Conservation (phyloP, 1,140 invertebrate genomes). For the Brachystomella parvula region DNA sequence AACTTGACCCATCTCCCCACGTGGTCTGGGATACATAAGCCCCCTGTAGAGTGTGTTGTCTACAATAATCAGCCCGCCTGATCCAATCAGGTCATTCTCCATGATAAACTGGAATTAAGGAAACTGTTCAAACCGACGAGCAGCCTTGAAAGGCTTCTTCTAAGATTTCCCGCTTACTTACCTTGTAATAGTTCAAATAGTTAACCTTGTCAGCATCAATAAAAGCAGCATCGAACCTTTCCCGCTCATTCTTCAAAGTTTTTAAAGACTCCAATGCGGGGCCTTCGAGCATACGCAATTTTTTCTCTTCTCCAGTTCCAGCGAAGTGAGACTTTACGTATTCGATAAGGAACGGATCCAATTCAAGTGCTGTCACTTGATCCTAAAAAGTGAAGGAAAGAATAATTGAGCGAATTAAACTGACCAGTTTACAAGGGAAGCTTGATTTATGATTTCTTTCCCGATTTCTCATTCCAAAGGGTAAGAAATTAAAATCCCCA, state of each 20-base stretch:
- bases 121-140: background rate
- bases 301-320: constrained; percentile 24
- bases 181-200: constrained; percentile 37
- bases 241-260: constrained; percentile 22
- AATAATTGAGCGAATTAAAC: no score
- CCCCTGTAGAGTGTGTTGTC: constrained; percentile 17
- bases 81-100: constrained; percentile 18
- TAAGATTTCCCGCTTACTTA: no score
- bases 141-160: no score
- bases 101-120: constrained; percentile 17
- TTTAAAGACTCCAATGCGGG: constrained; percentile 23
- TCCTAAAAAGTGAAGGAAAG: constrained; percentile 18
- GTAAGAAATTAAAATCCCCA: no score
- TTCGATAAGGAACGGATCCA: constrained; percentile 25
- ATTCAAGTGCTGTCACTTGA: constrained; percentile 26
- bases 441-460: no score
- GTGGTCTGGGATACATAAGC: background rate
- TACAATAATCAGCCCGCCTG: constrained; percentile 1
- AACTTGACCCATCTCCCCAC: background rate
- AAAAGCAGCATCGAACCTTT: constrained; percentile 31
- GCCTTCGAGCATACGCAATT: constrained; percentile 26
- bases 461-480: no score
- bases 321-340: constrained; percentile 18
- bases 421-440: no score
- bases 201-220: constrained; percentile 33